A percentile compares a stretch with the other conserved stretches of the same genome.
Conservation (phyloP, 2,113 vertebrate species). For the Anhinga rufa region DNA sequence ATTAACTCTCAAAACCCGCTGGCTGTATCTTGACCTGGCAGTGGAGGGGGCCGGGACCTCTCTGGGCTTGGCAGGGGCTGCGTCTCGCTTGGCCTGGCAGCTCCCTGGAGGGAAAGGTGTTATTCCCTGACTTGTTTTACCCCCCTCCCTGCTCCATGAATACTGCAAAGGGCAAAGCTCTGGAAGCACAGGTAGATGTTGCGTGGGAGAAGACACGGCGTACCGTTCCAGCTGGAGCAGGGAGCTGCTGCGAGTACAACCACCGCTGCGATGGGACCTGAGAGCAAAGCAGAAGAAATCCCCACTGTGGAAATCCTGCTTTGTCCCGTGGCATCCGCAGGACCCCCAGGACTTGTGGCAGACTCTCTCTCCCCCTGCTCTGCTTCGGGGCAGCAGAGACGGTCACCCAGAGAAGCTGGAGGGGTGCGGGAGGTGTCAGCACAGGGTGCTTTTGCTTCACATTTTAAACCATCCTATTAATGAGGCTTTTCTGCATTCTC, state of each 20-base stretch:
- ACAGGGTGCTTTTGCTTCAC: background rate
- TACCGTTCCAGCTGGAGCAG: background rate
- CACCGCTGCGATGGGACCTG: background rate
- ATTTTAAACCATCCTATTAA: background rate
- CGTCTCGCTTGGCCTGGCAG: rapidly evolving
- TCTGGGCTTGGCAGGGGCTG: background rate
- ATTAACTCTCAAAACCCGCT: background rate
- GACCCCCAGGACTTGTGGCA: background rate
- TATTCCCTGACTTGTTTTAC: background rate
- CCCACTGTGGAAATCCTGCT: background rate
- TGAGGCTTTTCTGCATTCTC: background rate
- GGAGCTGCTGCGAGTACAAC: background rate
- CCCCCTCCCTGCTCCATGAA: background rate
- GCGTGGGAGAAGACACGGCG: rapidly evolving
- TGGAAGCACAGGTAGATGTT: background rate
- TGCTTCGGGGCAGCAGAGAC: background rate
- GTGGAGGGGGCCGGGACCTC: background rate
- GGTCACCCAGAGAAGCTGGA: background rate
- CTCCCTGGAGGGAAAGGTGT: background rate
- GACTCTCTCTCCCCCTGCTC: background rate
- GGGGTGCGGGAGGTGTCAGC: background rate
- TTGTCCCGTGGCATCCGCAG: rapidly evolving
- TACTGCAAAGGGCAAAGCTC: background rate
- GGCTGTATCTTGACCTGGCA: background rate
- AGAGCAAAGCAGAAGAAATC: background rate